Conservation (phyloP, 2,888 invertebrate species). For the Amiota communis region DNA sequence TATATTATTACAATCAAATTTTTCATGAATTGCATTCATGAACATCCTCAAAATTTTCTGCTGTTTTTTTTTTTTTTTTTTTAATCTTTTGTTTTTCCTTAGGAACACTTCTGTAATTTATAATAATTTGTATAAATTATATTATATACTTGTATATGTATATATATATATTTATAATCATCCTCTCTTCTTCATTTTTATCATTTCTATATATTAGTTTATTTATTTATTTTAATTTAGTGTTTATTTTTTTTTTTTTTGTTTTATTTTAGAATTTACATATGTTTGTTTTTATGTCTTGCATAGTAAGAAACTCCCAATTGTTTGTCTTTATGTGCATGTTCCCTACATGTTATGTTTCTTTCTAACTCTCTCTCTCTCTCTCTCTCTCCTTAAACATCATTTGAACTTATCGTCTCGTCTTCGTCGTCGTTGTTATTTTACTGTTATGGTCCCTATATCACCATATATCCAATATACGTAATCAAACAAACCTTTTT, state of each 20-base stretch:
- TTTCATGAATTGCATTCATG: too few species aligned
- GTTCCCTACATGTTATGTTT: slow-evolving; percentile 18
- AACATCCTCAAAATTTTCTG: too few species aligned
- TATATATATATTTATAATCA: neutral
- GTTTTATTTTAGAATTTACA: neutral
- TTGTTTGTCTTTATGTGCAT: slow-evolving; percentile 18
- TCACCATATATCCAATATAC: slow-evolving; percentile 50
- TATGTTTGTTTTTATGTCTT: neutral
- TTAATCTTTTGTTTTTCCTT: too few species aligned
- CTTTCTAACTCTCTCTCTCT: too few species aligned
- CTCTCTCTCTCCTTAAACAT: too few species aligned
- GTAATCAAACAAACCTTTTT: neutral
- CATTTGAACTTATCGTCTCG: neutral
- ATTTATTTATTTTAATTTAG: neutral
- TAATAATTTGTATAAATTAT: too few species aligned
- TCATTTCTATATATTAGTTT: neutral
- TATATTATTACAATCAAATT: too few species aligned
- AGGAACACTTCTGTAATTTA: too few species aligned
- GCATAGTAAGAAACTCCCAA: neutral
- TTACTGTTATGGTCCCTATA: slow-evolving; percentile 33
- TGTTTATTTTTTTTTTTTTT: neutral
- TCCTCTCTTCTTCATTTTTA: neutral
- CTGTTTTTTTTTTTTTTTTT: too few species aligned
- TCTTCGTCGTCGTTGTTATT: neutral
- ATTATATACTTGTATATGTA: too few species aligned